A percentile compares a stretch with the other conserved stretches of the same genome.
Conservation (phyloP, 2,113 vertebrate genomes). For the Syngnathus floridae region DNA sequence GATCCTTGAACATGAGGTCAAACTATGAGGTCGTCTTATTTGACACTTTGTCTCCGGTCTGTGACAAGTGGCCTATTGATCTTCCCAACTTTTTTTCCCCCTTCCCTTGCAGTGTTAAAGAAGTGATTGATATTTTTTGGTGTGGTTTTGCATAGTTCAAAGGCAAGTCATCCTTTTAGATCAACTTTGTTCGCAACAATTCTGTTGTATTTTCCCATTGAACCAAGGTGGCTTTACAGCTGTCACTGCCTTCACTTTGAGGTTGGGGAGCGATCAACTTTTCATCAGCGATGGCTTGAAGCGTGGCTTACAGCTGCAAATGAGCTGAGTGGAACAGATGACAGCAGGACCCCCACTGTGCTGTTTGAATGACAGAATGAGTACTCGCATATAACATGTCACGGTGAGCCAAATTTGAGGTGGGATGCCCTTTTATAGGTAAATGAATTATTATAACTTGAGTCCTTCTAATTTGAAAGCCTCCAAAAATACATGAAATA, state of each 20-base stretch:
- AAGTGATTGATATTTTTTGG: neutral
- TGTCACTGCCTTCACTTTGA: constrained; percentile 4
- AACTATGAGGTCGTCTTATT: neutral
- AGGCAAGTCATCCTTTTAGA: neutral
- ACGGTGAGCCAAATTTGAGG: constrained; percentile 12
- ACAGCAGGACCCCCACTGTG: constrained; percentile 22
- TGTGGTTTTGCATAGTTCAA: neutral
- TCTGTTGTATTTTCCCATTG: neutral
- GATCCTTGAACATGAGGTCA: too few relatives aligned
- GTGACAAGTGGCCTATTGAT: neutral
- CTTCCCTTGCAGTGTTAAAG: neutral
- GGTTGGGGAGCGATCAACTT: constrained; percentile 5
- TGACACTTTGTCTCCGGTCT: neutral
- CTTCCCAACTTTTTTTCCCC: neutral
- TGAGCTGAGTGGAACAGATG: constrained; percentile 18
- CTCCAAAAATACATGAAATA: neutral
- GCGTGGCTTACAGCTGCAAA: constrained; percentile 5
- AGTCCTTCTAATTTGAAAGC: constrained; percentile 3
- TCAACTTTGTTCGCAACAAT: neutral
- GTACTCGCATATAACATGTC: constrained; percentile 10
- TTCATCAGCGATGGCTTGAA: constrained; percentile 11
- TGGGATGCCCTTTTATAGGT: neutral
- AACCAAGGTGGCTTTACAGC: neutral
- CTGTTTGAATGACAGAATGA: constrained; percentile 29
- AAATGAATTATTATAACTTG: constrained; percentile 1